Evolutionary conservation across 1,140 invertebrate species (phyloP).

Genomic region (Zaprionus africanus): DNA sequence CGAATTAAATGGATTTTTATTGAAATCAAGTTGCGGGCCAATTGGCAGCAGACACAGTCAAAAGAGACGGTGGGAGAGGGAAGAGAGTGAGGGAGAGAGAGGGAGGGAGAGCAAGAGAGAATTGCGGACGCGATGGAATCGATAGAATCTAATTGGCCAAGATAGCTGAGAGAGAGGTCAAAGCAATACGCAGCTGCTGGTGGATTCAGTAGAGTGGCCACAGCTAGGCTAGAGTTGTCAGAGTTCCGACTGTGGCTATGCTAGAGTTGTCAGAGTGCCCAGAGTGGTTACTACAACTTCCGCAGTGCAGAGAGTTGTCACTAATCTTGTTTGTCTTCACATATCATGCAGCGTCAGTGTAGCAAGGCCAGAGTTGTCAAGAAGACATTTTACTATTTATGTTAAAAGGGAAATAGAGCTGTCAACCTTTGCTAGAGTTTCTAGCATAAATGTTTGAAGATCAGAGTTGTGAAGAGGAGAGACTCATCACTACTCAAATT

Average conservation of each 20-base stretch:
- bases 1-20: slow-evolving; percentile 82
- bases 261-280: too few relatives aligned
- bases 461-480: too few relatives aligned
- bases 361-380: too few relatives aligned
- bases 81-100: neutral
- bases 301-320: too few relatives aligned
- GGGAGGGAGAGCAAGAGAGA: neutral
- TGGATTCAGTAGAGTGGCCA: neutral
- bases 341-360: too few relatives aligned
- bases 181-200: slow-evolving; percentile 20
- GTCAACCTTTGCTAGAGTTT: neutral
- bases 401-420: too few relatives aligned
- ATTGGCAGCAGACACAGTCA: slow-evolving; percentile 29
- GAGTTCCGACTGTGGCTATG: neutral
- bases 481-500: too few relatives aligned
- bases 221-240: neutral
- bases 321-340: accelerated
- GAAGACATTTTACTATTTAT: too few relatives aligned
- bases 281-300: too few relatives aligned
- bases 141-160: slow-evolving; percentile 75
- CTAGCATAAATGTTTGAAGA: neutral
- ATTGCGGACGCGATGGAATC: slow-evolving; percentile 32
- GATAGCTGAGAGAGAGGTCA: slow-evolving; percentile 46
- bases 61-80: neutral
- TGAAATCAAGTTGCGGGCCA: slow-evolving; percentile 68